Evolutionary conservation across 1,140 invertebrate genomes (phyloP).

Genomic region (Berghia stephanieae): DNA sequence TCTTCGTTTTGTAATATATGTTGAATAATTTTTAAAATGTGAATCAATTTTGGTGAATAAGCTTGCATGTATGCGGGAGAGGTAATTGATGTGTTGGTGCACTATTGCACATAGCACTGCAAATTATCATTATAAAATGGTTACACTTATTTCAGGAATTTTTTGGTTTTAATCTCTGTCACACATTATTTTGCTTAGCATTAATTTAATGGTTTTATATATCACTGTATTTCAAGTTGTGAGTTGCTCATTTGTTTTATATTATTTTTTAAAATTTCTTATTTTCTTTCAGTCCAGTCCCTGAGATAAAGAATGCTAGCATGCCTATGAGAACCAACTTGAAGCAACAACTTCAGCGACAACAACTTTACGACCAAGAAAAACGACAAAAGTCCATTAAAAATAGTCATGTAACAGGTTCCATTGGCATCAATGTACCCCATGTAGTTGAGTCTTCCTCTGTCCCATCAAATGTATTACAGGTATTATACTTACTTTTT

Average conservation of each 20-base stretch:
- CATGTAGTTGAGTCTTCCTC: constrained; percentile 66
- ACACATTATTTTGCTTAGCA: not conserved
- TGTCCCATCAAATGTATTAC: constrained; percentile 61
- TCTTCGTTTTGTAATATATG: too few relatives aligned
- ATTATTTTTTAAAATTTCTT: not conserved
- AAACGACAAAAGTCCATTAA: constrained; percentile 55
- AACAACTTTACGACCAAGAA: constrained; percentile 80
- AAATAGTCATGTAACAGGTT: constrained; percentile 15
- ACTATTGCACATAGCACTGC: too few relatives aligned
- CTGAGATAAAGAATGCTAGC: constrained; percentile 75
- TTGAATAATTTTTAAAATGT: too few relatives aligned
- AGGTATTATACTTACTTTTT: constrained; percentile 36
- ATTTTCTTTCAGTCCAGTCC: constrained; percentile 76
- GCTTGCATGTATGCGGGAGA: too few relatives aligned
- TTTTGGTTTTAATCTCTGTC: not conserved
- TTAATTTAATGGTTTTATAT: not conserved
- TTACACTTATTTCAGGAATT: not conserved
- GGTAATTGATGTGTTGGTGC: too few relatives aligned
- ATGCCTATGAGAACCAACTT: constrained; percentile 83
- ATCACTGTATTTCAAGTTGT: too few relatives aligned
- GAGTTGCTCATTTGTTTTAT: not conserved
- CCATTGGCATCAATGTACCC: constrained; percentile 66
- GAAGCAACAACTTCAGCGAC: constrained; percentile 85
- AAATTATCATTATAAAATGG: not conserved
- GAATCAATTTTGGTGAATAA: too few relatives aligned